phyloP scores from a whole-genome alignment of 2,888 invertebrate genomes.

The Prosopocoilus inquinatus region DNA sequence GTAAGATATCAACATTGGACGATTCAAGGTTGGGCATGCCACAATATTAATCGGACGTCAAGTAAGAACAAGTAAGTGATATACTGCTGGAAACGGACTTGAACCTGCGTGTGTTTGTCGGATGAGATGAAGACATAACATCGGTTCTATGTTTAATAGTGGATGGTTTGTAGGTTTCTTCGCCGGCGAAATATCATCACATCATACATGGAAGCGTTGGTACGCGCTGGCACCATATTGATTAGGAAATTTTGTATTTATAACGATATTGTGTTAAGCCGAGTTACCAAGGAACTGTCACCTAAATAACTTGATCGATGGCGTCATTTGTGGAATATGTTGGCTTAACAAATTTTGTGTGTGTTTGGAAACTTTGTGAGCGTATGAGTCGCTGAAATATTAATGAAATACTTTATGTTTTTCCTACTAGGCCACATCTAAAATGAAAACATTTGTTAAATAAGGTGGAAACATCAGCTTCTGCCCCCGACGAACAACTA shows the following conservation, averaged over 20 bases:
- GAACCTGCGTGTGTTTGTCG: slow-evolving; percentile 47
- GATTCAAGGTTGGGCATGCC: slow-evolving; percentile 47
- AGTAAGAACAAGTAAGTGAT: slow-evolving; percentile 52
- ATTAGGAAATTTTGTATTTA: slow-evolving; percentile 25
- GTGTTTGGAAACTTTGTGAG: no score
- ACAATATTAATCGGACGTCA: slow-evolving; percentile 53
- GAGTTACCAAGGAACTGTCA: slow-evolving; percentile 11
- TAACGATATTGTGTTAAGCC: slow-evolving; percentile 7
- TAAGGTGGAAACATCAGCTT: no score
- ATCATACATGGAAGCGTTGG: slow-evolving; percentile 23
- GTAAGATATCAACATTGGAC: slow-evolving; percentile 39
- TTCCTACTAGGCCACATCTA: no score
- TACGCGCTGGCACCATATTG: slow-evolving; percentile 37
- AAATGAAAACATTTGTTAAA: no score
- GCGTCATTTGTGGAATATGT: no score
- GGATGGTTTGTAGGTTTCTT: slow-evolving; percentile 22
- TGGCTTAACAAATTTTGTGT: no score
- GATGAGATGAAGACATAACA: slow-evolving; percentile 48
- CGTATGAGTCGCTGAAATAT: no score
- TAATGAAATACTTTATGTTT: no score
- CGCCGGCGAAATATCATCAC: slow-evolving; percentile 21
- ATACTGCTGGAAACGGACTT: slow-evolving; percentile 51
- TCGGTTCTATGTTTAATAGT: slow-evolving; percentile 29
- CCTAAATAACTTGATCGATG: not conserved
- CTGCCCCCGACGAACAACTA: no score